These are phyloP conservation scores for Coreius guichenoti DNA, from an alignment of 2,797 vertebrate genomes.

Conservation along the genomic window DNA sequence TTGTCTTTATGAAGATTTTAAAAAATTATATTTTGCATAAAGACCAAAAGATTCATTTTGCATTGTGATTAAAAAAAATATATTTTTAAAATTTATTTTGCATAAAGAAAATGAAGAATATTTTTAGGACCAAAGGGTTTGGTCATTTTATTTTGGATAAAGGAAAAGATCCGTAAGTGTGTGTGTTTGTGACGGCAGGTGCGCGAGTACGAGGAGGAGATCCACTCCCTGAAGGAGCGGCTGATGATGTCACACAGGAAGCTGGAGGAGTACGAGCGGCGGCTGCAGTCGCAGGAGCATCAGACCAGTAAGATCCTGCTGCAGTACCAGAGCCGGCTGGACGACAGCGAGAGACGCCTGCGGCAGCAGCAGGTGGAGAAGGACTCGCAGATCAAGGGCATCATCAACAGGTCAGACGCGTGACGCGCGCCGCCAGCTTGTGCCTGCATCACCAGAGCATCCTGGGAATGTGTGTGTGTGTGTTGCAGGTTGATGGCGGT, in stretches of 20 bases:
- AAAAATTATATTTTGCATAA: too few species aligned
- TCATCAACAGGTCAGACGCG: conserved; percentile 89
- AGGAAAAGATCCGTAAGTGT: too few species aligned
- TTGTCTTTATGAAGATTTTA: background rate
- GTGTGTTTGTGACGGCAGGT: conserved; percentile 75
- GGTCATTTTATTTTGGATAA: too few species aligned
- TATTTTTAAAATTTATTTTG: too few species aligned
- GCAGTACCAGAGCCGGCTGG: conserved; percentile 94
- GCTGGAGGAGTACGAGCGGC: conserved; percentile 94
- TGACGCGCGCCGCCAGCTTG: background rate
- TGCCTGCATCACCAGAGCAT: background rate
- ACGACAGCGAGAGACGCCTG: conserved; percentile 92
- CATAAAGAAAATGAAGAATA: too few species aligned
- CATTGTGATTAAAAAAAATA: too few species aligned
- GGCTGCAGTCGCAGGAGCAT: conserved; percentile 90
- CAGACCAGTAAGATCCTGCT: conserved; percentile 94
- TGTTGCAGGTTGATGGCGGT: conserved; percentile 94
- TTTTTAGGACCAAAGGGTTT: too few species aligned
- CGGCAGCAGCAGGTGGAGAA: conserved; percentile 94
- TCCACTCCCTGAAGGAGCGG: conserved; percentile 92
- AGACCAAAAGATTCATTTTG: background rate
- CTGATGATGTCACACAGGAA: conserved; percentile 97
- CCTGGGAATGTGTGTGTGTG: conserved; percentile 73
- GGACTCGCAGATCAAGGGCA: conserved; percentile 97
- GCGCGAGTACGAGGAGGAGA: conserved; percentile 96